Evolutionary conservation across 1,140 invertebrate species (phyloP).

Genomic region (Macrotrachela quadricornifera): DNA sequence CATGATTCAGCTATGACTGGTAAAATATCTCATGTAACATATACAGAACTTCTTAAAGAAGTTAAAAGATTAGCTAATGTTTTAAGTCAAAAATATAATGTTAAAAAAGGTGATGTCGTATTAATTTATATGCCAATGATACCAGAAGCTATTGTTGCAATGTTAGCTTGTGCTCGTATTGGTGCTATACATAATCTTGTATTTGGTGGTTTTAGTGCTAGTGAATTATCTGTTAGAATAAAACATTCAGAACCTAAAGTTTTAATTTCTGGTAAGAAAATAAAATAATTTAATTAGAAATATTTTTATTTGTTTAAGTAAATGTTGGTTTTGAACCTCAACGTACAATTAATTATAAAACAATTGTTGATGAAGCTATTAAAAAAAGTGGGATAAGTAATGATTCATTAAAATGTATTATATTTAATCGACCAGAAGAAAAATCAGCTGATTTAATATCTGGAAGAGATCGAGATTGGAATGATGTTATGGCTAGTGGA

Average conservation of each 20-base stretch:
- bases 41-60: constrained; percentile 51
- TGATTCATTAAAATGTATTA: constrained; percentile 50
- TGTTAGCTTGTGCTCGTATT: constrained; percentile 55
- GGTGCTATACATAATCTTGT: constrained; percentile 53
- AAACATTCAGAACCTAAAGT: constrained; percentile 43
- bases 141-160: constrained; percentile 60
- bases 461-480: too few relatives aligned
- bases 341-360: constrained; percentile 60
- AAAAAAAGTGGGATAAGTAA: constrained; percentile 35
- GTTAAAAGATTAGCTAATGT: constrained; percentile 26
- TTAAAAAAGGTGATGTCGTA: constrained; percentile 50
- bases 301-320: constrained; percentile 11
- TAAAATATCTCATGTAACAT: constrained; percentile 50
- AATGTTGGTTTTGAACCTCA: constrained; percentile 70
- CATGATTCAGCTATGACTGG: constrained; percentile 68
- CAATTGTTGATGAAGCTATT: constrained; percentile 63
- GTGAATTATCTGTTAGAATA: constrained; percentile 59
- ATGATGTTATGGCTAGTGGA: constrained; percentile 35
- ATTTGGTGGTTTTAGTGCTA: constrained; percentile 55
- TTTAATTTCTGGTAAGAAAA: not conserved
- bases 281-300: not conserved
- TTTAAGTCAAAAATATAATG: constrained; percentile 38
- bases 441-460: too few relatives aligned
- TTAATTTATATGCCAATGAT: constrained; percentile 77
- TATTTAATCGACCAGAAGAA: constrained; percentile 44